These are phyloP conservation scores for Thymelicus acteon DNA, from an alignment of 2,888 invertebrate species.

Conservation along the genomic window DNA sequence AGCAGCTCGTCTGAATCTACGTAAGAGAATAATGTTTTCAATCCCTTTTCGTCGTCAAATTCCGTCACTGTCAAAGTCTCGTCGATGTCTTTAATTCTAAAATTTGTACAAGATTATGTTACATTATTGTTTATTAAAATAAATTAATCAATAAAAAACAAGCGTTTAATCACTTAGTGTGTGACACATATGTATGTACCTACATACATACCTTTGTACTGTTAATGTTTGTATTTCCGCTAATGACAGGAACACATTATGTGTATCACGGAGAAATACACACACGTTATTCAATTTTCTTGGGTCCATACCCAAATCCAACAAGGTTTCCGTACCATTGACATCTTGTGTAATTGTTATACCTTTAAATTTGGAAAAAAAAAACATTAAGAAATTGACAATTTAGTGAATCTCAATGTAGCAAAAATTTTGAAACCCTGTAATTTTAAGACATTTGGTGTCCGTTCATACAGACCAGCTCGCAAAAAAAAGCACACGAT, in stretches of 20 bases:
- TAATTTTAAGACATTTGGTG: too few species aligned
- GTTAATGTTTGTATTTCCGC: conserved; percentile 43
- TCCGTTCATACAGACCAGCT: too few species aligned
- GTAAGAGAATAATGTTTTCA: conserved; percentile 54
- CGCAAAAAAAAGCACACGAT: too few species aligned
- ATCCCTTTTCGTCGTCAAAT: conserved; percentile 49
- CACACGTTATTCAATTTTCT: conserved; percentile 41
- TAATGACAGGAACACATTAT: conserved; percentile 42
- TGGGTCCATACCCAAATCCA: conserved; percentile 43
- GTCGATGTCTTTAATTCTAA: conserved; percentile 46
- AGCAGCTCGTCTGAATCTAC: conserved; percentile 61
- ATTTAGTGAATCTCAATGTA: too few species aligned
- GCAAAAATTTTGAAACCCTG: too few species aligned
- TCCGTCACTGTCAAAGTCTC: conserved; percentile 36
- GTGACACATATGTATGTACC: too few species aligned
- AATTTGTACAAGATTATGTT: not conserved
- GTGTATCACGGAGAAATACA: conserved; percentile 41
- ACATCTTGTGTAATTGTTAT: conserved; percentile 40
- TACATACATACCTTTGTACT: conserved; percentile 44
- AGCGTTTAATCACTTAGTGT: too few species aligned
- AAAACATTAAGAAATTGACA: not conserved
- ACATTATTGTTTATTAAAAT: conserved; percentile 1
- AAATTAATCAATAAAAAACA: not conserved
- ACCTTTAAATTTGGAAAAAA: conserved; percentile 34
- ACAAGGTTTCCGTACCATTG: conserved; percentile 39